phyloP scores from a whole-genome alignment of 2,797 vertebrate genomes.

The Anisognathus igniventris region DNA sequence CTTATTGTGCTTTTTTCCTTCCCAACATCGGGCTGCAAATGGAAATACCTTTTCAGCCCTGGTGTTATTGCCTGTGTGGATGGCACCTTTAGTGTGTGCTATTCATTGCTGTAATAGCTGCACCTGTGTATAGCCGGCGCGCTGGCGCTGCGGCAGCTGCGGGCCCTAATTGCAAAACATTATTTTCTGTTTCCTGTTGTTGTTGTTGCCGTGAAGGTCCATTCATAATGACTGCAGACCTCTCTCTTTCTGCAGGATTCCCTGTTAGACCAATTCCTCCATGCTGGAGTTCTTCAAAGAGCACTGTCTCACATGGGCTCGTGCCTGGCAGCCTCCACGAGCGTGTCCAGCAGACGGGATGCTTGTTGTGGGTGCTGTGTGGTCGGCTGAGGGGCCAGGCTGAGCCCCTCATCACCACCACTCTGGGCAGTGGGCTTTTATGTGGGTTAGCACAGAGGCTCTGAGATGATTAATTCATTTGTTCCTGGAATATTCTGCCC shows the following conservation, averaged over 20 bases:
- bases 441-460: neutral
- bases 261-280: neutral
- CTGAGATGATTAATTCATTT: constrained; percentile 48
- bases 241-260: neutral
- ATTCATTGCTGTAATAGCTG: constrained; percentile 82
- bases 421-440: neutral
- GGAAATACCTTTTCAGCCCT: constrained; percentile 70
- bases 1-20: neutral
- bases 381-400: neutral
- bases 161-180: constrained; percentile 78
- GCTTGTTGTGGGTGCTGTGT: neutral
- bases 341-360: rapidly evolving
- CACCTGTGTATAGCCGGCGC: constrained; percentile 78
- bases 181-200: constrained; percentile 78
- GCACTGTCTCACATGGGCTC: rapidly evolving
- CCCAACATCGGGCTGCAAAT: constrained; percentile 58
- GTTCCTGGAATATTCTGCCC: constrained; percentile 45
- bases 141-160: constrained; percentile 71
- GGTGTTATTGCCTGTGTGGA: constrained; percentile 59
- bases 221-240: constrained; percentile 74
- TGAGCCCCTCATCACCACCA: rapidly evolving
- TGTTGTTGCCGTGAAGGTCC: constrained; percentile 66
- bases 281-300: neutral
- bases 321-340: rapidly evolving
- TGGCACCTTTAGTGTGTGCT: constrained; percentile 79